Evolutionary conservation across 2,113 vertebrate genomes (phyloP).

Genomic region (Pangasianodon gigas): DNA sequence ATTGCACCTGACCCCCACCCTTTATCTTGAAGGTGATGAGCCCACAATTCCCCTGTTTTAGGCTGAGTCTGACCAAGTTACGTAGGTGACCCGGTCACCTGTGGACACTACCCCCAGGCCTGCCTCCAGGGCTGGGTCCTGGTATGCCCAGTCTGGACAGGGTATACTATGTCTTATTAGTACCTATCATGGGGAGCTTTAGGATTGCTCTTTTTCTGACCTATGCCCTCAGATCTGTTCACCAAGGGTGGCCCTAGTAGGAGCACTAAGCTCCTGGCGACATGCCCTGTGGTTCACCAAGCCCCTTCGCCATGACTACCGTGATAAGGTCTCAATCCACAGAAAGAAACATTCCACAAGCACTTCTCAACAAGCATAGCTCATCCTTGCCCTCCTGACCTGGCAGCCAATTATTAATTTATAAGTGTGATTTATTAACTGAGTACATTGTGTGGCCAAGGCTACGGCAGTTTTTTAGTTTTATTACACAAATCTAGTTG

Average conservation of each 20-base stretch:
- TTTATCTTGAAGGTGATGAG: not conserved
- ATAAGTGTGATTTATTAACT: conserved; percentile 36
- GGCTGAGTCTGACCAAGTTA: not conserved
- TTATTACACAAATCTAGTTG: conserved; percentile 7
- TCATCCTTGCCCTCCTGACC: conserved; percentile 46
- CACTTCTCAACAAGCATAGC: conserved; percentile 34
- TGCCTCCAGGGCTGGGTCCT: not conserved
- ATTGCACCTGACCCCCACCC: not conserved
- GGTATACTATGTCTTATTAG: not conserved
- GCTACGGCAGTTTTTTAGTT: conserved; percentile 33
- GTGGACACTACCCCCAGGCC: not conserved
- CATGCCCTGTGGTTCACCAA: not conserved
- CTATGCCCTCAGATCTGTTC: not conserved
- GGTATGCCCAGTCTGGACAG: not conserved
- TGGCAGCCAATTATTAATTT: conserved; percentile 44
- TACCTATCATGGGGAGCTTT: not conserved
- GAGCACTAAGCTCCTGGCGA: not conserved
- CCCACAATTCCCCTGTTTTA: not conserved
- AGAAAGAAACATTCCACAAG: not conserved
- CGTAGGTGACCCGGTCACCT: not conserved
- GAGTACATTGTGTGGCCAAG: conserved; percentile 38
- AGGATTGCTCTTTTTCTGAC: not conserved
- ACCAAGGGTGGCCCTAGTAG: not conserved
- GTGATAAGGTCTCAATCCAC: not conserved
- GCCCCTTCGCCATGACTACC: not conserved